phyloP scores from a whole-genome alignment of 2,797 vertebrate species.

The Acipenser oxyrinchus region DNA sequence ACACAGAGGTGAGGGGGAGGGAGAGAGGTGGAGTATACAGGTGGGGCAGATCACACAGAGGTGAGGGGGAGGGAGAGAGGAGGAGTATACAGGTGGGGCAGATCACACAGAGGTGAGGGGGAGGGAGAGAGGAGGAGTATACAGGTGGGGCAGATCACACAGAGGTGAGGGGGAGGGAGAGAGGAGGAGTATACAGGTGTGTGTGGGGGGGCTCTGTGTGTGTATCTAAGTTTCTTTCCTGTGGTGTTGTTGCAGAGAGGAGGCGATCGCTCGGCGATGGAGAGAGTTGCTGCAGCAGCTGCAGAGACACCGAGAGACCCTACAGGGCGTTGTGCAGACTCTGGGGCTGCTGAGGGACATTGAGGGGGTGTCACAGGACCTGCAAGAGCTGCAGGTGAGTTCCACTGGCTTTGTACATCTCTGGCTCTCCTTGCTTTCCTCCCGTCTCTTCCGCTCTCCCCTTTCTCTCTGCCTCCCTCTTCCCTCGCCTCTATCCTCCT shows the following conservation, averaged over 20 bases:
- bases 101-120: no score
- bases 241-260: conserved; percentile 50
- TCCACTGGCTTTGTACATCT: not conserved
- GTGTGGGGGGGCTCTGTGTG: no score
- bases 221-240: conserved; percentile 3
- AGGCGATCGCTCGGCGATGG: conserved; percentile 63
- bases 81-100: no score
- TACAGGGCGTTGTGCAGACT: conserved; percentile 46
- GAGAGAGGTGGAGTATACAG: no score
- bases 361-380: conserved; percentile 60
- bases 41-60: no score
- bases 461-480: not conserved
- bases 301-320: conserved; percentile 47
- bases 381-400: conserved; percentile 72
- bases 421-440: not conserved
- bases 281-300: conserved; percentile 62
- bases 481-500: not conserved
- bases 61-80: no score
- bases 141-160: no score
- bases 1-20: no score
- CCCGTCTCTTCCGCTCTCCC: no score
- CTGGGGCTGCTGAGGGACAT: conserved; percentile 62
- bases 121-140: no score
- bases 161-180: no score
- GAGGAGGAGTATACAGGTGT: no score